These are phyloP conservation scores for Hirtodrosophila alboralis DNA, from an alignment of 2,888 invertebrate genomes.

Conservation along the genomic window DNA sequence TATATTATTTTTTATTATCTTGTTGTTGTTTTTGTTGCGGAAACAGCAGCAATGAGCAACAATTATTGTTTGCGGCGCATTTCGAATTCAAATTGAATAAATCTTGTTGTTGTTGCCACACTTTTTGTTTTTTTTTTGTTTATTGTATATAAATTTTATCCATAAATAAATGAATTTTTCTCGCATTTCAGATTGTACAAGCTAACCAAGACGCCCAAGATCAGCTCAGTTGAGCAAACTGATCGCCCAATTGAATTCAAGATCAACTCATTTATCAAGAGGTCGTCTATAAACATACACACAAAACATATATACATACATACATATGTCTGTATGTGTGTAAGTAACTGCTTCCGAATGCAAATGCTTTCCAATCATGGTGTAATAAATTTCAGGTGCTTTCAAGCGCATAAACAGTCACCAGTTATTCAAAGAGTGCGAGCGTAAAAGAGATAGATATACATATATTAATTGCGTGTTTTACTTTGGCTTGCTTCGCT, in stretches of 20 bases:
- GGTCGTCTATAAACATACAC: slow-evolving; percentile 19
- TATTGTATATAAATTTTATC: slow-evolving; percentile 14
- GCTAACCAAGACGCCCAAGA: slow-evolving; percentile 22
- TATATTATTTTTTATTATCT: neutral
- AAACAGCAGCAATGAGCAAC: slow-evolving; percentile 43
- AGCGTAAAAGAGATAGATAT: too few relatives aligned
- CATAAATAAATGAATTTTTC: slow-evolving; percentile 46
- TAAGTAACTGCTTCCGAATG: slow-evolving; percentile 12
- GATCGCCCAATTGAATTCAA: slow-evolving; percentile 27
- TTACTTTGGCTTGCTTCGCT: too few relatives aligned
- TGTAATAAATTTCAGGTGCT: too few relatives aligned
- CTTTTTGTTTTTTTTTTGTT: slow-evolving; percentile 36
- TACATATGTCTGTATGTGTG: slow-evolving; percentile 5
- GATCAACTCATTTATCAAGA: slow-evolving; percentile 50
- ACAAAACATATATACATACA: too few relatives aligned
- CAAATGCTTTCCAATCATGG: too few relatives aligned
- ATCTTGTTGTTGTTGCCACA: slow-evolving; percentile 22
- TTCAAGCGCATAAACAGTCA: too few relatives aligned
- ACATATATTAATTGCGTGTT: too few relatives aligned
- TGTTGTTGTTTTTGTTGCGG: slow-evolving; percentile 22
- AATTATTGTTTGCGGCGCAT: slow-evolving; percentile 55
- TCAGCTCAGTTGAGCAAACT: slow-evolving; percentile 6
- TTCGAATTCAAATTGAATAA: slow-evolving; percentile 56
- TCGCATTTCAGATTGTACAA: slow-evolving; percentile 38
- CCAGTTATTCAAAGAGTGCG: too few relatives aligned